Base-by-base conservation (phyloP, 2,797 vertebrate species). In the Argyrosomus regius region DNA sequence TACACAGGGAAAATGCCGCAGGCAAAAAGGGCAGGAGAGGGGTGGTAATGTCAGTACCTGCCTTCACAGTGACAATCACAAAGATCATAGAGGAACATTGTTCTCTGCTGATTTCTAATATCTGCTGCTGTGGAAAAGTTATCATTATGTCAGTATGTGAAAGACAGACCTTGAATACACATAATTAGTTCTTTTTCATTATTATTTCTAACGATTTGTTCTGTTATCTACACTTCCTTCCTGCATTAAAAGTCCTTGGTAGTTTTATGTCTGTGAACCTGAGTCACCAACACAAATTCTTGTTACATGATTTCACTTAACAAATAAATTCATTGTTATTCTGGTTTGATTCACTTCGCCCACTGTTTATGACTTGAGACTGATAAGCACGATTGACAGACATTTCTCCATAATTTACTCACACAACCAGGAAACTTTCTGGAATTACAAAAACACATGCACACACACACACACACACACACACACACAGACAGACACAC, bases 1-100 rank as follows among this genome's bases (percentile, higher is more conserved):
- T 88, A 85, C 73, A 78, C 79, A 52, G 52, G 24, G 70, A 80
- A 74, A 85, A 50, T 16, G 67, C 76, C 82, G 79, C 60, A 45
- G 59, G 80, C 52, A 28, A 68, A 77, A 62, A 50, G 45, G 60
- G 75, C 62, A 41, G 35, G 48, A 61, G 12, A 39, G 63, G 35
- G 35, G 52, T 16, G 31, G n/a, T 49, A 45, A 62, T 79, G 57
- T 63, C 50, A 70, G 79, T 64, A 82, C 61, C 53, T 81, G 58
- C n/a, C 66, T 49, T 71, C 14, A 49, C 16, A 61, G 52, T 52
- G 39, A 56, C 60, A 20, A 49, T 74, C 14, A 41, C 54, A 80
- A 54, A 62, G 17, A 63, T 22, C 7, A 35, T 7, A 59, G 31
- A n/a, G 14, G 1, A 4, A 10, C 39, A 46, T 17, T 13, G 22